Evolutionary conservation across 2,113 vertebrate species (phyloP).

Genomic region (Coryphaenoides rupestris): DNA sequence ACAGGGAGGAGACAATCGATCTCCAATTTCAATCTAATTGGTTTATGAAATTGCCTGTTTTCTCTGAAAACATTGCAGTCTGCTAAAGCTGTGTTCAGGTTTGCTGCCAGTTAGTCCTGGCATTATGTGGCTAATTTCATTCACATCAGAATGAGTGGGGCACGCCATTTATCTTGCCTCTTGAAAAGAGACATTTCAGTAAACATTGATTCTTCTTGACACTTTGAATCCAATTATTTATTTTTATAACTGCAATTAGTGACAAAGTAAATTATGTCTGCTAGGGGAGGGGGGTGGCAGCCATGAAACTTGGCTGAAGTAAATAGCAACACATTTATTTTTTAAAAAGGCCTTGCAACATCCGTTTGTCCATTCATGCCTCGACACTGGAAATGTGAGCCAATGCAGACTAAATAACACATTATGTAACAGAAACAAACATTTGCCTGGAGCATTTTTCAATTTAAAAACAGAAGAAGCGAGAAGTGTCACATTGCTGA

Average conservation of each 20-base stretch:
- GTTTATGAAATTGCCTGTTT: constrained; percentile 65
- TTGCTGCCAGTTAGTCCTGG: constrained; percentile 60
- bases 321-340: too few species aligned
- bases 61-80: constrained; percentile 51
- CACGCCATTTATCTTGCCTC: constrained; percentile 74
- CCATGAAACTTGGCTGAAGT: too few species aligned
- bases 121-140: constrained; percentile 70
- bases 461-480: too few species aligned
- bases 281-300: constrained; percentile 32
- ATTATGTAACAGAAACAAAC: too few species aligned
- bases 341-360: too few species aligned
- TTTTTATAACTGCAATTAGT: constrained; percentile 65
- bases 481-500: too few species aligned
- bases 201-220: constrained; percentile 69
- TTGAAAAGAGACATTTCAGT: constrained; percentile 72
- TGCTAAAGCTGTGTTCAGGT: constrained; percentile 36
- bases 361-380: too few species aligned
- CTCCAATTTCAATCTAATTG: constrained; percentile 64
- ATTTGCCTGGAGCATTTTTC: too few species aligned
- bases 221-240: constrained; percentile 77
- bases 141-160: constrained; percentile 72
- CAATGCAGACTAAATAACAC: too few species aligned
- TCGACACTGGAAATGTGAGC: too few species aligned
- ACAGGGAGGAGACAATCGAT: constrained; percentile 47
- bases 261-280: constrained; percentile 71